Conservation (phyloP, 2,113 vertebrate species). For the Pampusana beccarii region DNA sequence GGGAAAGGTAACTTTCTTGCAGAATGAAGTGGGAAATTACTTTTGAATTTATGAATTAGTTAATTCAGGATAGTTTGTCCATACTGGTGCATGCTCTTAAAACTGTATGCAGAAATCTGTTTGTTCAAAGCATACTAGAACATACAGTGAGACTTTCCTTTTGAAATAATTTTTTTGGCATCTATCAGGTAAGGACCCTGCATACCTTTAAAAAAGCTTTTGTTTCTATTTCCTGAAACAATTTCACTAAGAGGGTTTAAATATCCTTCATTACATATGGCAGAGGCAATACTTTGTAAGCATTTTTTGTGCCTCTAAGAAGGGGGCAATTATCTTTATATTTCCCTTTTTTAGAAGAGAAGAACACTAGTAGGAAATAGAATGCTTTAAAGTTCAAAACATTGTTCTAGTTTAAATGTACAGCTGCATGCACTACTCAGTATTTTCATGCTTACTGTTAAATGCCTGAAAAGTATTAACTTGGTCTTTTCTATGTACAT, state of each 20-base stretch:
- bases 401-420: not conserved
- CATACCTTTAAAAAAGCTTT: not conserved
- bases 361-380: not conserved
- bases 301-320: constrained; percentile 5
- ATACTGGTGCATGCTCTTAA: not conserved
- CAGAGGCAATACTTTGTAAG: not conserved
- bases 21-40: not conserved
- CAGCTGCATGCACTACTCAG: too few relatives aligned
- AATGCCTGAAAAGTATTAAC: not conserved
- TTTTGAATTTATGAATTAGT: not conserved
- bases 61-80: not conserved
- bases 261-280: not conserved
- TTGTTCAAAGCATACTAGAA: not conserved
- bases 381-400: not conserved
- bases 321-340: not conserved
- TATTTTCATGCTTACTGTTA: not conserved
- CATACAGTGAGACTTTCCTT: not conserved
- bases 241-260: not conserved
- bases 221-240: not conserved
- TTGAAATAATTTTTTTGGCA: not conserved
- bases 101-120: not conserved
- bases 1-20: not conserved
- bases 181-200: not conserved
- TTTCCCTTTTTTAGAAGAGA: not conserved
- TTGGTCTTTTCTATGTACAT: not conserved